Conservation (phyloP, 2,113 vertebrate species). For the Anas platyrhynchos region DNA sequence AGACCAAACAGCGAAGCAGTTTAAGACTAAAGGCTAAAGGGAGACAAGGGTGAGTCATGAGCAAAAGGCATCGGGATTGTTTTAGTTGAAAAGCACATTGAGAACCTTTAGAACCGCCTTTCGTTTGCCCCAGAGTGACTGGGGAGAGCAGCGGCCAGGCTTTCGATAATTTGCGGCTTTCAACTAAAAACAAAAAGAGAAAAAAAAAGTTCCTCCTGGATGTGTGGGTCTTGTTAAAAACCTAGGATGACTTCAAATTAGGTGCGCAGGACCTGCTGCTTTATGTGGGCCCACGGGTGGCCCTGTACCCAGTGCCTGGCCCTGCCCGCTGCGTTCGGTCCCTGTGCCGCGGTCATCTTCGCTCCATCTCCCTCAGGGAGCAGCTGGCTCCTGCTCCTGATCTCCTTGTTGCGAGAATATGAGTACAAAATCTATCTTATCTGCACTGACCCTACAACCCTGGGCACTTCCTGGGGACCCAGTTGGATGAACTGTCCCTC, state of each 20-base stretch:
- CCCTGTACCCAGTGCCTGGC: not conserved
- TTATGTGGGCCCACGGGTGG: not conserved
- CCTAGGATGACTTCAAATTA: not conserved
- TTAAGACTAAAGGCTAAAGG: not conserved
- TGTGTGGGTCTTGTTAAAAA: not conserved
- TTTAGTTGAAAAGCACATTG: not conserved
- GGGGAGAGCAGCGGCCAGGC: not conserved
- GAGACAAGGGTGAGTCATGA: not conserved
- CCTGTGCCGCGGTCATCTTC: not conserved
- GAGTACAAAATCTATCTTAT: not conserved
- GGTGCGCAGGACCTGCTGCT: not conserved
- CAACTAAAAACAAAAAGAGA: not conserved
- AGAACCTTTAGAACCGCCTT: not conserved
- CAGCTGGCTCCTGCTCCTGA: not conserved
- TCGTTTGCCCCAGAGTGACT: not conserved
- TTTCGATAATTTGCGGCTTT: not conserved
- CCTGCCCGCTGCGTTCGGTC: not conserved
- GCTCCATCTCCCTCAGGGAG: not conserved
- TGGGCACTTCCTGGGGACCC: not conserved
- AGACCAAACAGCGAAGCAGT: not conserved
- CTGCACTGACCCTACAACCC: accelerated
- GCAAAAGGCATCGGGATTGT: accelerated
- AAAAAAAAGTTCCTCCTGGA: not conserved
- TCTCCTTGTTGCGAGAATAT: not conserved
- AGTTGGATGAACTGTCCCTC: not conserved